phyloP scores from a whole-genome alignment of 1,140 invertebrate species.

The Halesus radiatus region DNA sequence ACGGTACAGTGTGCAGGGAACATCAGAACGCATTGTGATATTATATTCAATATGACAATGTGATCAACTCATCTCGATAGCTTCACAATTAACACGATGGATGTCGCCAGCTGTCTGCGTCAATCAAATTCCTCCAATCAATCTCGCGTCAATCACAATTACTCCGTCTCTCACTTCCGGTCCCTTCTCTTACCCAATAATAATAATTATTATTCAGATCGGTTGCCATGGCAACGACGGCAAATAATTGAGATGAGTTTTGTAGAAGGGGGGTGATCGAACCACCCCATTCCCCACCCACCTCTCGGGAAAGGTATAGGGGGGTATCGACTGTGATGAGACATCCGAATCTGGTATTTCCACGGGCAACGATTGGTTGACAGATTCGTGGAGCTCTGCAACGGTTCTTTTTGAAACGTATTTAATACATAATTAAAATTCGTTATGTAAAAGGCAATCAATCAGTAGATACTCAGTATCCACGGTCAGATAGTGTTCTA shows the following conservation, averaged over 20 bases:
- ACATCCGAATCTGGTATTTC: conserved; percentile 48
- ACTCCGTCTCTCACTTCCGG: conserved; percentile 42
- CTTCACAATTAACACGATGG: not conserved
- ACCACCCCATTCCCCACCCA: conserved; percentile 20
- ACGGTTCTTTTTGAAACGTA: not conserved
- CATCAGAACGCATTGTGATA: no score
- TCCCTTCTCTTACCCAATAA: conserved; percentile 51
- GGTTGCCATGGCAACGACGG: conserved; percentile 52
- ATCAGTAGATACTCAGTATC: no score
- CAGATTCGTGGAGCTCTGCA: conserved; percentile 26
- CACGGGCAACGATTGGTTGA: conserved; percentile 51
- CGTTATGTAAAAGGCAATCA: no score
- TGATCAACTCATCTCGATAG: no score
- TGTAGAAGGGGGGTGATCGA: conserved; percentile 5
- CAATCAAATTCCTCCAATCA: conserved; percentile 52
- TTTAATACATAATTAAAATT: no score
- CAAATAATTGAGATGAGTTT: conserved; percentile 40
- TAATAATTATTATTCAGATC: conserved; percentile 58
- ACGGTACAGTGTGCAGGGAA: no score
- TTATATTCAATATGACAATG: no score
- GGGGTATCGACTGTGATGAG: conserved; percentile 45
- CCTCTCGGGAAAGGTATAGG: not conserved
- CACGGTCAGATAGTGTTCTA: no score
- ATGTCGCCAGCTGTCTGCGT: conserved; percentile 28
- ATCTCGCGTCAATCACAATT: conserved; percentile 44